Evolutionary conservation across 2,113 vertebrate genomes (phyloP).

Genomic region (Herpailurus yagouaroundi): DNA sequence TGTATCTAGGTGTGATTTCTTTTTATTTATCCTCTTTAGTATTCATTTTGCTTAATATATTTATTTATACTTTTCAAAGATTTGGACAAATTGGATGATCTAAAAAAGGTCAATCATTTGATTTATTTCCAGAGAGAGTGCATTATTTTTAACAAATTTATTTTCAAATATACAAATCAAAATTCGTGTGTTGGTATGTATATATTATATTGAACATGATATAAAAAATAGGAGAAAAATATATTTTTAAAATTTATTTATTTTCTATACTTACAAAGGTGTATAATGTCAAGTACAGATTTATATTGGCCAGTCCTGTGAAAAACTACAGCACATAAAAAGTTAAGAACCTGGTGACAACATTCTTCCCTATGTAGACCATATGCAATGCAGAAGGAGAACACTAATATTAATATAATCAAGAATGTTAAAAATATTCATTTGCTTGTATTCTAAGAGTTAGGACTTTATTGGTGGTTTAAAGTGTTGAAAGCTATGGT

Average conservation of each 20-base stretch:
- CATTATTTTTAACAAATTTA: constrained; percentile 40
- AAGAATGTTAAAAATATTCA: background rate
- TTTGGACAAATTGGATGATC: background rate
- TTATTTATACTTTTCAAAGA: constrained; percentile 9
- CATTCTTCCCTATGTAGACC: background rate
- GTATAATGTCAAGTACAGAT: constrained; percentile 23
- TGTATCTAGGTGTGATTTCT: background rate
- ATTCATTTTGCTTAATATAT: constrained; percentile 25
- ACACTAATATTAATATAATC: background rate
- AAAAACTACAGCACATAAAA: background rate
- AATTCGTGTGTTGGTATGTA: background rate
- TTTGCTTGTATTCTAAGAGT: constrained; percentile 37
- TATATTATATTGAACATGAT: background rate
- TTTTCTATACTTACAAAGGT: background rate
- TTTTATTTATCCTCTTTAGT: background rate
- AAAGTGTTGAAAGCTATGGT: constrained; percentile 37
- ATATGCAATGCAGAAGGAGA: background rate
- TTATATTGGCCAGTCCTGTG: background rate
- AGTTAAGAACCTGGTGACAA: background rate
- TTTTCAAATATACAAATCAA: constrained; percentile 14
- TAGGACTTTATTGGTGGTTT: constrained; percentile 31
- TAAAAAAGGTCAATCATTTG: background rate
- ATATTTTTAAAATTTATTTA: background rate
- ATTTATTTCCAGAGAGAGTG: constrained; percentile 31
- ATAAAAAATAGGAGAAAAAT: background rate